Base-by-base conservation (phyloP, 2,888 invertebrate genomes). In the Blastobasis lacticolella region DNA sequence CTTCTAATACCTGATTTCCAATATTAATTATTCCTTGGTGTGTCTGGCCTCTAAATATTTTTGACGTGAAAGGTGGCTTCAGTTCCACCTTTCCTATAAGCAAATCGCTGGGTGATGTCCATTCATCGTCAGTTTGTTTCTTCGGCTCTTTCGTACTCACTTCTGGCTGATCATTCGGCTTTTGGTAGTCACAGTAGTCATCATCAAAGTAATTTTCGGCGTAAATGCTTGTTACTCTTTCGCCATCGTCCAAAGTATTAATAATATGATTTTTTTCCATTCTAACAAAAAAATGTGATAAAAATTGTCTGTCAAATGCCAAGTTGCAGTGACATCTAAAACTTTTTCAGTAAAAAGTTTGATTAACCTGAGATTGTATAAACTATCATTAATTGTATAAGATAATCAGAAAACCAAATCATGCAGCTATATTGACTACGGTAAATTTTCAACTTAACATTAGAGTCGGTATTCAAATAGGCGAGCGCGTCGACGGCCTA, bases 81-180 rank as follows among this genome's bases (percentile, higher is more conserved):
- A 88, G 62, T 48, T 82, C 73, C 55, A 87, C 48, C 57, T 69
- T 71, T 10, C 75, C 82, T 56, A 85, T 78, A 43, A 88, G 60
- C 51, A 74, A 62, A 59, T 88, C 88, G 62, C 88, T 88, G 6
- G 88, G 88, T 43, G 88, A 88, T 46, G 67, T 60, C 87, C 88
- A 88, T 42, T 67, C 63, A 54, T 68, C 63, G 10, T 56, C 46
- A 50, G 23, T 5, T 52, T 46, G 48, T 50, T 47, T 53, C 48
- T 38, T 37, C 48, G n/a, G 48, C 42, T 45, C 54, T 23, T 45
- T 50, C 51, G 10, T 50, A 36, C 55, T 48, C 45, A 41, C 45
- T 50, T 36, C 45, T 47, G 46, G 37, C 51, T 62, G 54, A 37
- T 51, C 10, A 37, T 46, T 40, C 3, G 50, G 52, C 53, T 51